Evolutionary conservation across 2,797 vertebrate genomes (phyloP), one percentile per base, ranked within the genome.

Genomic region (Xenentodon cancila): DNA sequence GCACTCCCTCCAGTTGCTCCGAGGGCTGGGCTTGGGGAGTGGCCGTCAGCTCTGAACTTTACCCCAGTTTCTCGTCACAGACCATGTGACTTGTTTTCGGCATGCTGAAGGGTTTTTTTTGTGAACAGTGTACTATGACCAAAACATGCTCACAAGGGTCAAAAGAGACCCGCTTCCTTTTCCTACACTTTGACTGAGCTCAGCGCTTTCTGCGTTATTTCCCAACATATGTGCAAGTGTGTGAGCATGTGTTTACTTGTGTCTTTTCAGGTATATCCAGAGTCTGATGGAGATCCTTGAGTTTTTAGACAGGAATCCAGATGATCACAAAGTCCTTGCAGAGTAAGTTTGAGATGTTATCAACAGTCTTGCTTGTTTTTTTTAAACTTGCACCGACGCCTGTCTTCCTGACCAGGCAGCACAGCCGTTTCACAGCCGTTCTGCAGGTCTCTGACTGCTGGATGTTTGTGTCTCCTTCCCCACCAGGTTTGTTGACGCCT

Each of bases 251-350:
- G 34, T 61, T 37, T 42, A 0, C 53, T 32, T 50, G 0, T 77
- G 17, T 17, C 57, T 49, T 77, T 1, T 56, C 73, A 98, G 97
- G 97, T 98, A 98, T 12, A 93, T 96, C 45, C 96, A 97, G 91
- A 98, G 97, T 84, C 93, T 98, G 73, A 88, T 97, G 92, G 97
- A 98, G 70, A 95, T 98, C 81, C 95, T 98, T 71, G 93, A 95
- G 16, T 98, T 97, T 77, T 84, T 96, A 7, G 94, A 97, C 77
- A 93, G 88, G 84, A 95, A 94, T 84, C 94, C 97, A 0, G 95
- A 96, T 68, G 95, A 98, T 60, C 93, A 95, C 49, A 84, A 82
- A 61, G 93, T 94, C 2, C 85, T 98, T 53, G 94, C 80, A 85
- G 93, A 96, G 97, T 98, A 87, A 94, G 96, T 94, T 42, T 46